Base-by-base conservation (phyloP, 2,113 vertebrate genomes). In the Mixornis gularis region DNA sequence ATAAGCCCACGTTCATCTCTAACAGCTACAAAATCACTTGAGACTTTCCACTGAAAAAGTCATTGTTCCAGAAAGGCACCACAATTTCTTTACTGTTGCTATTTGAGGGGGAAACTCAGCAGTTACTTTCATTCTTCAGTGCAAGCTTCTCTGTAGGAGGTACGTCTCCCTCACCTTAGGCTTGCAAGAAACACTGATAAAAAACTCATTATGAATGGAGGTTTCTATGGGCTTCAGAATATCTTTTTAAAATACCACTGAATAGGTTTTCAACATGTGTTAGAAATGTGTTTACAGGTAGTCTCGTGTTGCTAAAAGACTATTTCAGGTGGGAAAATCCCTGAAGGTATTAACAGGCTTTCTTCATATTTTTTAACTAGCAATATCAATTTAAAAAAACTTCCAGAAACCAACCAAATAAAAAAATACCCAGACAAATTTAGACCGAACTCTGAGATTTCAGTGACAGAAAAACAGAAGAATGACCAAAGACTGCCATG, bases 201-300 rank as follows among this genome's bases (percentile, higher is more conserved):
- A 52, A 48, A 43, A 18, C 27, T 27, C 20, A 73, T 59, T 63
- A 40, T 20, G 49, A 80, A 65, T n/a, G 30, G 46, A 78, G 49
- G 21, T 68, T 72, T 58, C 52, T 82, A 70, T 58, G 53, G 60
- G 49, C 36, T 58, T 64, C 38, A 68, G 36, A 77, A 38, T 51
- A 52, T 38, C 17, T 60, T 62, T 85, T 93, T 59, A 43, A 73
- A 91, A 96, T 87, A 51, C 52, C n/a, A 38, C 15, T 78, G 59
- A 84, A 71, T 48, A 73, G 63, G 62, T 62, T 92, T 94, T 79
- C 64, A 83, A 60, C 70, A 74, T 49, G 32, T 68, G 81, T 88
- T 77, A 86, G 72, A 87, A 71, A 34, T 68, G 51, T 85, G 53
- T 79, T 91, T 95, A 93, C 65, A 91, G 40, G 60, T 52, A 92